phyloP scores from a whole-genome alignment of 1,140 invertebrate genomes.

The Drosophila nannoptera region DNA sequence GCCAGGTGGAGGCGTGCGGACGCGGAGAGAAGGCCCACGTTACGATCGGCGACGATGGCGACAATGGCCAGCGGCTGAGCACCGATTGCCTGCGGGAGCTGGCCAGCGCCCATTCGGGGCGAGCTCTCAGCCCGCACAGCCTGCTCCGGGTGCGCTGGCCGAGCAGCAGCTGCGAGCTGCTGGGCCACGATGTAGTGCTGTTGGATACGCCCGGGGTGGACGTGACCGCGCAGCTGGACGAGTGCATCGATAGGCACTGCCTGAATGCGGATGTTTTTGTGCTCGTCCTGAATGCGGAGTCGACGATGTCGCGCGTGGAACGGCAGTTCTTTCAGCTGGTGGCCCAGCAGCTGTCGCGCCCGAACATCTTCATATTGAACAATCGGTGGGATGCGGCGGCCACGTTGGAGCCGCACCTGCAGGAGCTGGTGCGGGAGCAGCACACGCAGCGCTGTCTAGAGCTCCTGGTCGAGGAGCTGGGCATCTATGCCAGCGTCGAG shows the following conservation, averaged over 20 bases:
- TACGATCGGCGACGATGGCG: slow-evolving; percentile 84
- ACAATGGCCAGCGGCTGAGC: slow-evolving; percentile 80
- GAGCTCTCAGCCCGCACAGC: slow-evolving; percentile 84
- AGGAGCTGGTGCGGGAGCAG: slow-evolving; percentile 92
- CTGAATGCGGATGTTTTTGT: slow-evolving; percentile 99
- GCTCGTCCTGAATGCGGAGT: slow-evolving; percentile 98
- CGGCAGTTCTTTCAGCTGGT: slow-evolving; percentile 99
- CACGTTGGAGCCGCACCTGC: slow-evolving; percentile 90
- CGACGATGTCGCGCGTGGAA: slow-evolving; percentile 91
- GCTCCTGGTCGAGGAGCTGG: slow-evolving; percentile 95
- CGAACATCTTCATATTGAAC: slow-evolving; percentile 99
- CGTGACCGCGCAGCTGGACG: slow-evolving; percentile 97
- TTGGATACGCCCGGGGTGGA: slow-evolving; percentile 99
- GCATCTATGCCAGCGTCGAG: slow-evolving; percentile 87
- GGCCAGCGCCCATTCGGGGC: slow-evolving; percentile 87
- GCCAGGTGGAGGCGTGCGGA: slow-evolving; percentile 95
- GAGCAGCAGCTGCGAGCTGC: slow-evolving; percentile 92
- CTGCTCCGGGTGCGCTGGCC: slow-evolving; percentile 97
- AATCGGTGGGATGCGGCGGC: slow-evolving; percentile 99
- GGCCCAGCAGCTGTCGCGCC: slow-evolving; percentile 96
- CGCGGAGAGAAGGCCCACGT: slow-evolving; percentile 86
- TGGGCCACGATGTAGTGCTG: slow-evolving; percentile 98
- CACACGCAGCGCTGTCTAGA: slow-evolving; percentile 95
- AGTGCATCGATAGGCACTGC: slow-evolving; percentile 99
- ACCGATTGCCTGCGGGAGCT: slow-evolving; percentile 85